phyloP scores from a whole-genome alignment of 2,113 vertebrate species.

The Spea multiplicata region DNA sequence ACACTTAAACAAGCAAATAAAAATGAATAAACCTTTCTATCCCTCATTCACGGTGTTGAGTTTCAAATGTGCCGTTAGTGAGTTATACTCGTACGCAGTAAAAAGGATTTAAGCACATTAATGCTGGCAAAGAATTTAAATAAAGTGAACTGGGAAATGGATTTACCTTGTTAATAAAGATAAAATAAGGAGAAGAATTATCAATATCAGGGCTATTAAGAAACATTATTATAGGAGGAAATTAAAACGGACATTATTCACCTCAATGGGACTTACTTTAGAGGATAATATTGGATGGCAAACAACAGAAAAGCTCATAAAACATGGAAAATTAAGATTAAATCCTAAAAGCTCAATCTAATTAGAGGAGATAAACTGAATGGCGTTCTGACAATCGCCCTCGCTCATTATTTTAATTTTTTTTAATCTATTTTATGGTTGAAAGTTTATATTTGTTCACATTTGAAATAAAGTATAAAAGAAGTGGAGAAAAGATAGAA shows the following conservation, averaged over 20 bases:
- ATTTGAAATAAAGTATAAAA: no score
- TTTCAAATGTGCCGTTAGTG: not conserved
- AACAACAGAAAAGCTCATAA: not conserved
- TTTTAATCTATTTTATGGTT: no score
- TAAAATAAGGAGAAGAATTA: slow-evolving; percentile 22
- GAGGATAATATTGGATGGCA: slow-evolving; percentile 9
- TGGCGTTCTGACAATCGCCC: not conserved
- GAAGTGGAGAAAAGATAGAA: no score
- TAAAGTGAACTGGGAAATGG: slow-evolving; percentile 10
- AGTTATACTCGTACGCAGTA: not conserved
- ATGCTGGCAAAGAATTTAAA: slow-evolving; percentile 7
- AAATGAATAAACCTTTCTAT: slow-evolving; percentile 12
- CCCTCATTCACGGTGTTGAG: not conserved
- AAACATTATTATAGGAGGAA: slow-evolving; percentile 12
- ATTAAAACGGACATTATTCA: slow-evolving; percentile 17
- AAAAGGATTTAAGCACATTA: not conserved
- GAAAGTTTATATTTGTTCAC: no score
- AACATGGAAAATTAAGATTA: slow-evolving; percentile 15
- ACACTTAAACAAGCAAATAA: slow-evolving; percentile 13
- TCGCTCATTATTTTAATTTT: not conserved
- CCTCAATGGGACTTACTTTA: not conserved
- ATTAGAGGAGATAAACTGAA: not conserved
- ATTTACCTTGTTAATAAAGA: slow-evolving; percentile 24
- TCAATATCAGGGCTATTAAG: slow-evolving; percentile 33
- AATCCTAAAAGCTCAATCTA: not conserved